A percentile compares a stretch with the other conserved stretches of the same genome.
These are phyloP conservation scores for Benitochromis conjunctus DNA, from an alignment of 2,113 vertebrate species.

Conservation along the genomic window DNA sequence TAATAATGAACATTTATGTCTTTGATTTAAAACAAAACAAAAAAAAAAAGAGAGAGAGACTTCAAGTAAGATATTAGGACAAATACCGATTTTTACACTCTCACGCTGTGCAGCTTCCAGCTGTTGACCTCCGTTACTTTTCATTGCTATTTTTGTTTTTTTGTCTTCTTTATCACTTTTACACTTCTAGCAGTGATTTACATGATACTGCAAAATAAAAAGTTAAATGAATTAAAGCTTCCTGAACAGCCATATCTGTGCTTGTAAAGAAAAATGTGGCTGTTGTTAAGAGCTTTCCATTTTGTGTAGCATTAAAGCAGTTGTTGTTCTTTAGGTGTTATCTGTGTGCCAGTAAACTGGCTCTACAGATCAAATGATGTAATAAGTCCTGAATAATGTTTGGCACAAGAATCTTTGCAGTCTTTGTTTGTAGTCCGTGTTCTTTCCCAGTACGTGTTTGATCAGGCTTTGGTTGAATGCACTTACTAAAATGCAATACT, in stretches of 20 bases:
- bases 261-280: not conserved
- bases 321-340: not conserved
- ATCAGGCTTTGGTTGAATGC: not conserved
- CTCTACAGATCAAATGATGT: not conserved
- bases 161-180: not conserved
- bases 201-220: not conserved
- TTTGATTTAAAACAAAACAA: not conserved
- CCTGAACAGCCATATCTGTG: not conserved
- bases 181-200: not conserved
- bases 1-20: not conserved
- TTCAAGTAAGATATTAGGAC: not conserved
- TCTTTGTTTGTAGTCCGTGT: not conserved
- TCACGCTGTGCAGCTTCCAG: not conserved
- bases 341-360: not conserved
- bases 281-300: not conserved
- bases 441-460: not conserved
- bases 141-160: not conserved
- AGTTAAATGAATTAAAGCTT: not conserved
- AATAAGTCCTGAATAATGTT: not conserved
- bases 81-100: not conserved
- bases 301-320: not conserved
- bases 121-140: not conserved
- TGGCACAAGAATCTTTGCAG: not conserved
- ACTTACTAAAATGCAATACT: not conserved
- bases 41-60: not conserved